Evolutionary conservation across 2,797 vertebrate genomes (phyloP).

Genomic region (Semotilus atromaculatus): DNA sequence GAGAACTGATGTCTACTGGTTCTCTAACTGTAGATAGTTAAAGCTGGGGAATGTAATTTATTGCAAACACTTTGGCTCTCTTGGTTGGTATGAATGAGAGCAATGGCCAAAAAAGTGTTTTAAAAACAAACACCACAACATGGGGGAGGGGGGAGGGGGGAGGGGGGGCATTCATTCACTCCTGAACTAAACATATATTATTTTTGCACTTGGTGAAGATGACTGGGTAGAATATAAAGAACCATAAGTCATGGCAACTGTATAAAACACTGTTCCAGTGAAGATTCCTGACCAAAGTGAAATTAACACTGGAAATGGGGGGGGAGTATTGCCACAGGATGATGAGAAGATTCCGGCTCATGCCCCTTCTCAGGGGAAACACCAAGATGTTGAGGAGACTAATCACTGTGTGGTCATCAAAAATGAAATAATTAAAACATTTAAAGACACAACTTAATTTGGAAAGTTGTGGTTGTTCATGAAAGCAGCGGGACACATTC

Average conservation of each 20-base stretch:
- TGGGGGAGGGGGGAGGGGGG: no score
- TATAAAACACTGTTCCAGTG: constrained; percentile 19
- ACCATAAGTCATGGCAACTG: neutral
- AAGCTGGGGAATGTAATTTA: constrained; percentile 36
- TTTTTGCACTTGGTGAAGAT: neutral
- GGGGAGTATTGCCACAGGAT: neutral
- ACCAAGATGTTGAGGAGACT: neutral
- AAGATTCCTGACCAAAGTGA: neutral
- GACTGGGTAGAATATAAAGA: neutral
- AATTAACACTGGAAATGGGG: constrained; percentile 19
- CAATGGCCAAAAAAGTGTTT: neutral
- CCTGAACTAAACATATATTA: neutral
- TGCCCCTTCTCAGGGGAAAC: neutral
- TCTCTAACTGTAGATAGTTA: neutral
- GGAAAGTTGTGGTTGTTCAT: neutral
- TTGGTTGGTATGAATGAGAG: neutral
- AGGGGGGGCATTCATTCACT: neutral
- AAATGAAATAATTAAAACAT: neutral
- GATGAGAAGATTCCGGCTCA: neutral
- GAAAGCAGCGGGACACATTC: constrained; percentile 13
- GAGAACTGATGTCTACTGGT: neutral
- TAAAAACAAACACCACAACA: neutral
- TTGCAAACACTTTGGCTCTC: constrained; percentile 38
- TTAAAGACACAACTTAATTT: neutral
- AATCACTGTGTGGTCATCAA: neutral